Evolutionary conservation across 2,797 vertebrate genomes (phyloP), one percentile per base, ranked within the genome.

Genomic region (Saxicola maurus): DNA sequence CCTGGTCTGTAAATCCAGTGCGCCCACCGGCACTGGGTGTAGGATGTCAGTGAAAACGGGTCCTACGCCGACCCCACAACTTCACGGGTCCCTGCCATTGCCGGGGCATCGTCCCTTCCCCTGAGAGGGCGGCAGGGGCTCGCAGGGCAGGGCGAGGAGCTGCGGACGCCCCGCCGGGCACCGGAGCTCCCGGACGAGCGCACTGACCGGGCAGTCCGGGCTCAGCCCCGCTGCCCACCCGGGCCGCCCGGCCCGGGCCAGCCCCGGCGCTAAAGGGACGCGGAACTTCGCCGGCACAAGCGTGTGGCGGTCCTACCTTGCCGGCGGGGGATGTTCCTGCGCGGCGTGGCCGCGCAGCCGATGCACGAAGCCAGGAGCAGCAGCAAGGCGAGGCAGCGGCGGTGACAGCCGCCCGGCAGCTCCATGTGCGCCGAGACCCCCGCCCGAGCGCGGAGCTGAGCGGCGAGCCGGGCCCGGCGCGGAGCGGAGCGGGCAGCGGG

Each of bases 351-450:
- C 24, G 84, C 37, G n/a, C 74, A 89, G 8, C 65, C 90, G 21
- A 94, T 27, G 86, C 87, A 91, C 85, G 92, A 89, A 80, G 82
- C 81, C 93, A 97, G 89, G 11, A 97, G 91, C 81, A 96, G 45
- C 57, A 74, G 40, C 56, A 43, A n/a, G 64, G 94, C 84, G 85
- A 92, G 67, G 76, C 64, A 45, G 85, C 65, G 57, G 95, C 33
- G 33, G 38, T 35, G 65, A 73, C 71, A 68, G 67, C 62, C 10
- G 48, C 92, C 84, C 59, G 79, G 80, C 57, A 96, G 77, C 92
- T 97, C 98, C 98, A 98, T 98, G 67, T 95, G 96, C 92, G 78
- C 84, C 31, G 35, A 71, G 31, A 72, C 33, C 75, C 91, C 90
- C 76, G 82, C 75, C 48, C 9, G 49, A 20, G 64, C 72, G 35